phyloP scores from a whole-genome alignment of 2,113 vertebrate genomes.

The Austrofundulus limnaeus region DNA sequence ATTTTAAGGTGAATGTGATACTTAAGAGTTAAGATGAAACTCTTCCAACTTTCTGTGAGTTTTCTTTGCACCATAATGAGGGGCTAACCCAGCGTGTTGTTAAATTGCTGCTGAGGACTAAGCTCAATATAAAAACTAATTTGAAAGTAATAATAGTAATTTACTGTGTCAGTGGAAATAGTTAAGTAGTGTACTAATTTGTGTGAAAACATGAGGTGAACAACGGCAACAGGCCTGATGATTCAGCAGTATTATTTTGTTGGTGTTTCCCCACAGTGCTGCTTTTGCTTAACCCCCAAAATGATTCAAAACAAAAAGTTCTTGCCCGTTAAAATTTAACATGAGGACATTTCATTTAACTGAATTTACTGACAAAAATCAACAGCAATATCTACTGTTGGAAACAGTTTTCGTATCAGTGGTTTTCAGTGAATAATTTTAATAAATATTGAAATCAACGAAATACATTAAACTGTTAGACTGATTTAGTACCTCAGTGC shows the following conservation, averaged over 20 bases:
- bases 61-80: constrained; percentile 35
- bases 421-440: too few relatives aligned
- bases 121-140: constrained; percentile 36
- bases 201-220: constrained; percentile 33
- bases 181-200: constrained; percentile 40
- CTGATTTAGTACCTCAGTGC: too few relatives aligned
- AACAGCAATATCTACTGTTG: not conserved
- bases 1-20: constrained; percentile 32
- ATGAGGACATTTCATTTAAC: not conserved
- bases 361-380: not conserved
- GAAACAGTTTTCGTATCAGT: not conserved
- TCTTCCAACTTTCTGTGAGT: not conserved
- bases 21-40: constrained; percentile 27
- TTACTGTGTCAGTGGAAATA: constrained; percentile 55
- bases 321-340: too few relatives aligned
- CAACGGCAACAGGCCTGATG: constrained; percentile 5
- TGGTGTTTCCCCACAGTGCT: constrained; percentile 1
- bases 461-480: not conserved
- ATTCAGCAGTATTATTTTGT: constrained; percentile 18
- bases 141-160: constrained; percentile 62
- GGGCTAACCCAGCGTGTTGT: constrained; percentile 33
- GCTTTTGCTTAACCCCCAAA: not conserved
- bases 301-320: too few relatives aligned
- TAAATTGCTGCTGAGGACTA: constrained; percentile 43
- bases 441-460: not conserved